phyloP scores from a whole-genome alignment of 1,140 invertebrate genomes.

The Gonioctena quinquepunctata region DNA sequence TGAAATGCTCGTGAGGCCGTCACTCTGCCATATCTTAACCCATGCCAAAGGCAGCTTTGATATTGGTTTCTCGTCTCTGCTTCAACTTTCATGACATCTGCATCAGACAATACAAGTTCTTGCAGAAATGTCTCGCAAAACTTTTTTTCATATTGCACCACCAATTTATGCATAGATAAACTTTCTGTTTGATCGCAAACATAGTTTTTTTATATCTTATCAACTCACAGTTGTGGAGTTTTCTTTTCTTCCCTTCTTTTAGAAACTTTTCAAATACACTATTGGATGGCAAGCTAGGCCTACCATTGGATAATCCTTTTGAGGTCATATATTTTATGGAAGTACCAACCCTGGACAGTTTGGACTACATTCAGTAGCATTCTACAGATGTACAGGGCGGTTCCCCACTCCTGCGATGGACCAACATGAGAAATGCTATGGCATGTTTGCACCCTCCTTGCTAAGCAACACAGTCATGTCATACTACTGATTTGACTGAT shows the following conservation, averaged over 20 bases:
- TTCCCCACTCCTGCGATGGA: conserved; percentile 45
- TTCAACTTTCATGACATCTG: too few species aligned
- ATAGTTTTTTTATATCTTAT: background rate
- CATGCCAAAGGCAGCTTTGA: too few species aligned
- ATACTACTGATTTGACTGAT: too few species aligned
- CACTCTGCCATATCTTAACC: conserved; percentile 27
- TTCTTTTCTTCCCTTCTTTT: background rate
- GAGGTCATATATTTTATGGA: background rate
- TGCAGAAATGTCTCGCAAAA: background rate
- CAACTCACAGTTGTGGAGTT: background rate
- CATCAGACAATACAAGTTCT: too few species aligned
- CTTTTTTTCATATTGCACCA: background rate
- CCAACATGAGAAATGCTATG: too few species aligned
- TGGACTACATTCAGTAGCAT: conserved; percentile 50
- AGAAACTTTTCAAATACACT: background rate
- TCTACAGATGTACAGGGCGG: conserved; percentile 35
- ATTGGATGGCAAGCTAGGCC: background rate
- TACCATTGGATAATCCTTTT: background rate
- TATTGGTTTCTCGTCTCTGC: background rate
- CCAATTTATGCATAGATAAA: too few species aligned
- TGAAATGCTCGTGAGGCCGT: conserved; percentile 33
- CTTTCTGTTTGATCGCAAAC: background rate
- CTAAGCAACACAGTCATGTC: too few species aligned
- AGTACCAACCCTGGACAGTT: conserved; percentile 22
- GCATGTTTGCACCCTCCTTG: too few species aligned